Evolutionary conservation across 2,888 invertebrate species (phyloP).

Genomic region (Protophormia terraenovae): DNA sequence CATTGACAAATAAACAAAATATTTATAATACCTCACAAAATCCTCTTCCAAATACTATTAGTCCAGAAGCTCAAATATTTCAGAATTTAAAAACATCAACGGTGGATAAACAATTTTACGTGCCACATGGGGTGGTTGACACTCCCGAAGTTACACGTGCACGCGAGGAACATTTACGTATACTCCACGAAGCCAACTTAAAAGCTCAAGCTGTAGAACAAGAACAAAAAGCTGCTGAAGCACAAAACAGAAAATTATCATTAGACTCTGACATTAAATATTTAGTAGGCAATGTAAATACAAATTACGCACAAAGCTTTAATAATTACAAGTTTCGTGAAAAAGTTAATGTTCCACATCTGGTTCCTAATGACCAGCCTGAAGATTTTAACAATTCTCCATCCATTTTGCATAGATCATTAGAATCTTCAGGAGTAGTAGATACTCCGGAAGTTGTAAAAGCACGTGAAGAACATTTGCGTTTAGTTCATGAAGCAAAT

Average conservation of each 20-base stretch:
- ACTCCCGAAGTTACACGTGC: slow-evolving; percentile 73
- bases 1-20: slow-evolving; percentile 27
- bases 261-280: no score
- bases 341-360: neutral
- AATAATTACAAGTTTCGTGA: no score
- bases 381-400: neutral
- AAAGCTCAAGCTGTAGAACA: slow-evolving; percentile 35
- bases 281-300: no score
- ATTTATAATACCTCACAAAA: slow-evolving; percentile 2
- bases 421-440: slow-evolving; percentile 10
- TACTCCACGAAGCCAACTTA: slow-evolving; percentile 70
- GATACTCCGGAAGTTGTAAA: slow-evolving; percentile 71
- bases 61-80: neutral
- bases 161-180: slow-evolving; percentile 73
- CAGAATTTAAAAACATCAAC: neutral
- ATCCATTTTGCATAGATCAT: no score
- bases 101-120: neutral
- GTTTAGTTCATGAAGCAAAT: slow-evolving; percentile 69
- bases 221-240: slow-evolving; percentile 25
- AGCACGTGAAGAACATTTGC: slow-evolving; percentile 75
- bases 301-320: no score
- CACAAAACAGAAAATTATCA: neutral
- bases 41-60: neutral
- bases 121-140: slow-evolving; percentile 66
- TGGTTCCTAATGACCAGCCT: neutral